phyloP scores from a whole-genome alignment of 1,140 invertebrate genomes.

The Chionoecetes opilio region DNA sequence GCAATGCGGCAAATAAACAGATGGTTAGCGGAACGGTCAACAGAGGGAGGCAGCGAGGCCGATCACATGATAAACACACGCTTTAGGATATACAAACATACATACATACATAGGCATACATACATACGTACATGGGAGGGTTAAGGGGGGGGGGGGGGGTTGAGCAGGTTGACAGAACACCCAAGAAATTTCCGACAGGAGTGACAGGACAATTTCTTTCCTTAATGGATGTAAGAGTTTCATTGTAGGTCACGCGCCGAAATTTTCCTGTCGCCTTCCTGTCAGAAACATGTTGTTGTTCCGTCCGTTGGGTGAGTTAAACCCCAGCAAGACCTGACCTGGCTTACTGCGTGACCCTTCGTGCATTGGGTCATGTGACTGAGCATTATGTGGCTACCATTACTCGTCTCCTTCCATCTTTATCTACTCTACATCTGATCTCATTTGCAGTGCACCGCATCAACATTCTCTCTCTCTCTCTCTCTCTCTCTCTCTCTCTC shows the following conservation, averaged over 20 bases:
- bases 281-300: background rate
- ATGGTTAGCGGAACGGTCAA: constrained; percentile 15
- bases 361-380: background rate
- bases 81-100: background rate
- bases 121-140: constrained; percentile 29
- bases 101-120: constrained; percentile 31
- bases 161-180: background rate
- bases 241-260: background rate
- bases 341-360: background rate
- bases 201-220: constrained; percentile 42
- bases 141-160: too few species aligned
- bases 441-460: too few species aligned
- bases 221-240: constrained; percentile 42
- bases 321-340: background rate
- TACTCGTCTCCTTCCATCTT: background rate
- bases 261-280: background rate
- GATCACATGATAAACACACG: too few species aligned
- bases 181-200: background rate
- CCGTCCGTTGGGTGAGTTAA: background rate
- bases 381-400: background rate
- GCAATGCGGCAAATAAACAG: constrained; percentile 19
- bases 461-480: background rate
- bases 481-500: background rate
- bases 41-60: background rate
- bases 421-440: too few species aligned